phyloP scores from a whole-genome alignment of 2,797 vertebrate species.

The Sandelia bainsii region DNA sequence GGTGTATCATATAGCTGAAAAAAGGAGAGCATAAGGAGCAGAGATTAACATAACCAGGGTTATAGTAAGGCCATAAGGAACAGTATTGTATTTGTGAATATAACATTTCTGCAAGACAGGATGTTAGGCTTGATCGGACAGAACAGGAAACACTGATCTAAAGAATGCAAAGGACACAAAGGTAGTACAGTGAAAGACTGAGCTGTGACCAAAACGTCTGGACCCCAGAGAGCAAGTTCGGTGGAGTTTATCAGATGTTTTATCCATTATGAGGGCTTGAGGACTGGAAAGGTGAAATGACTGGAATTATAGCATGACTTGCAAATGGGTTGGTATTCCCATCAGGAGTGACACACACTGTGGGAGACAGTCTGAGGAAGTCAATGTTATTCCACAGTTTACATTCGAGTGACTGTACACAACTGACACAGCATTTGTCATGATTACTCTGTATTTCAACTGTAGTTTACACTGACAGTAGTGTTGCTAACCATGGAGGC shows the following conservation, averaged over 20 bases:
- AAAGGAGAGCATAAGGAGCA: background rate
- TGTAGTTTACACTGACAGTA: background rate
- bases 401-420: background rate
- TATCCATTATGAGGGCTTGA: conserved; percentile 56
- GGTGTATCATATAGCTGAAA: background rate
- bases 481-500: background rate
- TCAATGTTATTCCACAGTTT: background rate
- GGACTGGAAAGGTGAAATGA: conserved; percentile 51
- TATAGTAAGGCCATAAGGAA: conserved; percentile 13
- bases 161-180: conserved; percentile 42
- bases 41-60: background rate
- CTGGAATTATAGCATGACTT: conserved; percentile 68
- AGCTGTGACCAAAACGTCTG: conserved; percentile 45
- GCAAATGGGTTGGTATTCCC: conserved; percentile 62
- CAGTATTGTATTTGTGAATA: conserved; percentile 24
- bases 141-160: conserved; percentile 40
- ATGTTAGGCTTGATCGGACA: conserved; percentile 28
- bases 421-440: background rate
- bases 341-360: conserved; percentile 35
- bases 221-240: conserved; percentile 22
- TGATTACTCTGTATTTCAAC: conserved; percentile 12
- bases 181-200: conserved; percentile 38
- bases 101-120: conserved; percentile 17
- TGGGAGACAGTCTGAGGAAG: conserved; percentile 12
- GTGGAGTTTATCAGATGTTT: conserved; percentile 63